These are phyloP conservation scores for Sicus ferrugineus DNA, from an alignment of 2,888 invertebrate species.

Conservation along the genomic window DNA sequence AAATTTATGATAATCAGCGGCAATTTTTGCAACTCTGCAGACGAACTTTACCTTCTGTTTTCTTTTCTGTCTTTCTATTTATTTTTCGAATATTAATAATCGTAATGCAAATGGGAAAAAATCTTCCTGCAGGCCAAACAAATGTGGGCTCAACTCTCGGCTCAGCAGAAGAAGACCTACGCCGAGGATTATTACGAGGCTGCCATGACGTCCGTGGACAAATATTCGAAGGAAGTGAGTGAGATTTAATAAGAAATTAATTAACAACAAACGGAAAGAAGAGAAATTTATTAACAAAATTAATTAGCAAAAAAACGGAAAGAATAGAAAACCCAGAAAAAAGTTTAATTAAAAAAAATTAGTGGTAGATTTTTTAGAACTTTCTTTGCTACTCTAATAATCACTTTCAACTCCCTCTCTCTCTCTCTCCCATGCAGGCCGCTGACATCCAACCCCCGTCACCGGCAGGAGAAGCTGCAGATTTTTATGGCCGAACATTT, in stretches of 20 bases:
- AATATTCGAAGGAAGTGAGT: slow-evolving; percentile 73
- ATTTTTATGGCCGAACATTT: slow-evolving; percentile 82
- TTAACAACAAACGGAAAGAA: neutral
- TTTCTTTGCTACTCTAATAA: too few relatives aligned
- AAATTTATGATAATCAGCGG: too few relatives aligned
- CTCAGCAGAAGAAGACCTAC: slow-evolving; percentile 80
- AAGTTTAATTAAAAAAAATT: too few relatives aligned
- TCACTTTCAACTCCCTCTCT: too few relatives aligned
- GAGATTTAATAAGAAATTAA: neutral
- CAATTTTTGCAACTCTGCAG: too few relatives aligned
- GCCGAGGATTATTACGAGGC: slow-evolving; percentile 85
- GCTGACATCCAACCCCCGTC: slow-evolving; percentile 80
- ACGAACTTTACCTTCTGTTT: too few relatives aligned
- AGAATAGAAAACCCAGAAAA: too few relatives aligned
- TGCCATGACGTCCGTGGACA: slow-evolving; percentile 80
- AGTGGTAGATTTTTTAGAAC: too few relatives aligned
- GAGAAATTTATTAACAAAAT: too few relatives aligned
- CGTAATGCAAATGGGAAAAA: neutral
- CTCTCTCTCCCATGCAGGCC: slow-evolving; percentile 68
- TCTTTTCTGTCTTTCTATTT: too few relatives aligned
- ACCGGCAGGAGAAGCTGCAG: slow-evolving; percentile 81
- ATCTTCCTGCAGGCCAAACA: slow-evolving; percentile 71
- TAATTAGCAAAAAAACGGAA: too few relatives aligned
- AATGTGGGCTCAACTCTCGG: slow-evolving; percentile 82
- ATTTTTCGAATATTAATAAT: too few relatives aligned